A percentile compares a stretch with the other conserved stretches of the same genome.
Conservation (phyloP, 2,797 vertebrate genomes). For the Toxotes lorentzi region DNA sequence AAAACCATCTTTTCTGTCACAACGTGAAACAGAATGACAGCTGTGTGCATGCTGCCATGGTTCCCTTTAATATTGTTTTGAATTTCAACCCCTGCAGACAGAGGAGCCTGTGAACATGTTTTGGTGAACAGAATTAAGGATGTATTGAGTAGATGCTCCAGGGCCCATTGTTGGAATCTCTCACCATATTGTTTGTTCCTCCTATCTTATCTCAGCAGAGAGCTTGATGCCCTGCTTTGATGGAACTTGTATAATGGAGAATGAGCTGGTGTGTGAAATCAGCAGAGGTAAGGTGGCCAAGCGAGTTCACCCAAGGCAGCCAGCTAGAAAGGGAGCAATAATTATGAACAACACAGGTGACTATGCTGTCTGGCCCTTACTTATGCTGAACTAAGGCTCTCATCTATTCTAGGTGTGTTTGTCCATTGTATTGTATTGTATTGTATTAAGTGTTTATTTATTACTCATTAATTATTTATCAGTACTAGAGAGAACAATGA, state of each 20-base stretch:
- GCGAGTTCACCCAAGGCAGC: slow-evolving; percentile 33
- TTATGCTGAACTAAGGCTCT: not conserved
- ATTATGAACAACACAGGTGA: slow-evolving; percentile 31
- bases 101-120: not conserved
- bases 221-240: slow-evolving; percentile 24
- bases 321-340: slow-evolving; percentile 34
- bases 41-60: not conserved
- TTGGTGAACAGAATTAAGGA: not conserved
- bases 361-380: not conserved
- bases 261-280: slow-evolving; percentile 55
- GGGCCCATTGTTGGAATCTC: slow-evolving; percentile 1
- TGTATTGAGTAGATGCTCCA: slow-evolving; percentile 17
- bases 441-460: not conserved
- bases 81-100: not conserved
- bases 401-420: not conserved
- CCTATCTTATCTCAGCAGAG: slow-evolving; percentile 19
- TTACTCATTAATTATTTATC: not conserved
- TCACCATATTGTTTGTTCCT: slow-evolving; percentile 7
- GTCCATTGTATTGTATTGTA: not conserved
- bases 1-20: not conserved
- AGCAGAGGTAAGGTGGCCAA: slow-evolving; percentile 34
- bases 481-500: not conserved
- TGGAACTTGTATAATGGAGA: slow-evolving; percentile 45
- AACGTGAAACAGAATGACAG: slow-evolving; percentile 9
- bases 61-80: not conserved